Conservation (phyloP, 2,113 vertebrate genomes). For the Propithecus coquereli region DNA sequence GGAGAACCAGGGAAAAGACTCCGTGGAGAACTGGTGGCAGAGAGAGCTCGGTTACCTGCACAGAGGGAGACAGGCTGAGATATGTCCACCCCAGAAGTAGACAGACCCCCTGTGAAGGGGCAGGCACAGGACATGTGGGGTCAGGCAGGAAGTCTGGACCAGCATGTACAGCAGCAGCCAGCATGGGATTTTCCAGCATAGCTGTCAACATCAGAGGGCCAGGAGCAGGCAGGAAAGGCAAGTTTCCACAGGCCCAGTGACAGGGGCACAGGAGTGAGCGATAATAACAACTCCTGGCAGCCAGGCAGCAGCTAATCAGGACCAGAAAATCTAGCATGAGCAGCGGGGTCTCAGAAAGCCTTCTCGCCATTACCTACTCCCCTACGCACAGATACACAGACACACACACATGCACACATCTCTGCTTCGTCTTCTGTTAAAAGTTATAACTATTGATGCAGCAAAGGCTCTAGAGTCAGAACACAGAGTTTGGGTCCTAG, state of each 20-base stretch:
- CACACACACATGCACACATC: background rate
- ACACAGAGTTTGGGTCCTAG: background rate
- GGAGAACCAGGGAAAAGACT: background rate
- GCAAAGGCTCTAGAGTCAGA: background rate
- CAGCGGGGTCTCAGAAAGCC: background rate
- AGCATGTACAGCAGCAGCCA: background rate
- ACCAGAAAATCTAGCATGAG: background rate
- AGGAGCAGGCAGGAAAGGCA: conserved; percentile 58
- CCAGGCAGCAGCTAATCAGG: conserved; percentile 28
- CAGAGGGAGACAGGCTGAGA: background rate
- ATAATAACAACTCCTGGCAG: conserved; percentile 29
- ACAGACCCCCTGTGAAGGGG: background rate
- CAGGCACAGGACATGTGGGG: background rate
- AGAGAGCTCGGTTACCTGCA: background rate
- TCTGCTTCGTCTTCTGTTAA: background rate
- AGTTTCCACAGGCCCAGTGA: conserved; percentile 58
- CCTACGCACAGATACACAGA: background rate
- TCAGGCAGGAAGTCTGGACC: background rate
- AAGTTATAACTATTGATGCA: background rate
- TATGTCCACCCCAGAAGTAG: background rate
- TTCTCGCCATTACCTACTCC: background rate
- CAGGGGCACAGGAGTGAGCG: background rate
- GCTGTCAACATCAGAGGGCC: conserved; percentile 42
- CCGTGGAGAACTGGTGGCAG: accelerated
- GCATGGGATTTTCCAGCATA: conserved; percentile 8